These are phyloP conservation scores for Cheilinus undulatus DNA, from an alignment of 2,113 vertebrate species.

Conservation along the genomic window DNA sequence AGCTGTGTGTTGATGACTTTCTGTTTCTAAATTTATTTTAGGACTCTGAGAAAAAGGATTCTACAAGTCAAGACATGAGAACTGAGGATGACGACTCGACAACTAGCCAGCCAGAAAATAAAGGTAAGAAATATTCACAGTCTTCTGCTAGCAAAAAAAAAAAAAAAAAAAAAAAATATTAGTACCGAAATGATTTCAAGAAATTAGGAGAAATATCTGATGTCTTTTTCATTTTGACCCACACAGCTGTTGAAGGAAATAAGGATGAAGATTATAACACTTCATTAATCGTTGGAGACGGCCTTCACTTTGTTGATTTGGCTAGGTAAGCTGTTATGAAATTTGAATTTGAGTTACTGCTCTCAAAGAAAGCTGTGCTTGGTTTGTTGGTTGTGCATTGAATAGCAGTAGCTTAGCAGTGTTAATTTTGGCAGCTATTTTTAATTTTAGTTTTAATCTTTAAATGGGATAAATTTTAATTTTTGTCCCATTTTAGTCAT, in stretches of 20 bases:
- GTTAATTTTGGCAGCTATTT: too few relatives aligned
- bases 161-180: too few relatives aligned
- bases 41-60: not conserved
- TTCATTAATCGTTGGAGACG: constrained; percentile 52
- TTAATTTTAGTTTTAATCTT: too few relatives aligned
- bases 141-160: not conserved
- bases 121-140: not conserved
- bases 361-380: too few relatives aligned
- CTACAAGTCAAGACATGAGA: not conserved
- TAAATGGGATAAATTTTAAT: too few relatives aligned
- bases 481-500: too few relatives aligned
- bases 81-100: not conserved
- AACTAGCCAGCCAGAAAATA: not conserved
- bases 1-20: not conserved
- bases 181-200: too few relatives aligned
- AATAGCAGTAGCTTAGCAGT: too few relatives aligned
- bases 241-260: constrained; percentile 14
- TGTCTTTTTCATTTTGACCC: constrained; percentile 7
- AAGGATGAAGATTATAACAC: constrained; percentile 33
- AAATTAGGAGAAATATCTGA: too few relatives aligned
- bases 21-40: not conserved
- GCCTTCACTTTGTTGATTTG: constrained; percentile 53
- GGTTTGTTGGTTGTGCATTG: too few relatives aligned
- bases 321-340: constrained; percentile 37
- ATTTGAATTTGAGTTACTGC: not conserved